Evolutionary conservation across 2,113 vertebrate genomes (phyloP).

Genomic region (Megaceryle torquata): DNA sequence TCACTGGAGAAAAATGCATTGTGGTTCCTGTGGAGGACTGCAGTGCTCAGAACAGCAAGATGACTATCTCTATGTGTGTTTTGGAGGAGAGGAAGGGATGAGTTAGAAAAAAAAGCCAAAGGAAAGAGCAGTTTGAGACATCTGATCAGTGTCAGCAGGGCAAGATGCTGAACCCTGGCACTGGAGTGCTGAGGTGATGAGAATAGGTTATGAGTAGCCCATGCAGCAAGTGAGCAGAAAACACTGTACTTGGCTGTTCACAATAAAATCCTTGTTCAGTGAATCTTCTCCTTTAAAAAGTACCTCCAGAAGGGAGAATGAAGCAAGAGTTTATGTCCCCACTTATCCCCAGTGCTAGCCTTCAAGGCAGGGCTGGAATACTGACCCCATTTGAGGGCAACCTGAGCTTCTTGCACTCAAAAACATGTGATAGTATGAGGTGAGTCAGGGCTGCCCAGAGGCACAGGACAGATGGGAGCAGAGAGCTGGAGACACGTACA

Average conservation of each 20-base stretch:
- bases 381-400: background rate
- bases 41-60: background rate
- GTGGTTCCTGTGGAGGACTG: background rate
- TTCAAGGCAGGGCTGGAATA: background rate
- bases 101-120: background rate
- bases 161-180: background rate
- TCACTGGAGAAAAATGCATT: conserved; percentile 16
- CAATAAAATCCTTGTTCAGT: background rate
- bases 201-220: background rate
- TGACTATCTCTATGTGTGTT: background rate
- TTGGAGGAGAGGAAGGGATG: background rate
- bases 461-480: background rate
- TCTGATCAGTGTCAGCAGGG: background rate
- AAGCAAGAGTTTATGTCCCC: background rate
- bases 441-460: background rate
- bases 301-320: background rate
- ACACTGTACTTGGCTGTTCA: background rate
- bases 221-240: background rate
- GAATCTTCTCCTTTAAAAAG: background rate
- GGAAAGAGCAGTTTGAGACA: background rate
- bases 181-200: background rate
- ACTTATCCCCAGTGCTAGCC: background rate
- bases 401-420: background rate
- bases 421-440: fast-evolving
- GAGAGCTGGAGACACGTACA: background rate